Evolutionary conservation across 2,888 invertebrate genomes (phyloP), one percentile per base, ranked within the genome.

Genomic region (Erebia epiphron): DNA sequence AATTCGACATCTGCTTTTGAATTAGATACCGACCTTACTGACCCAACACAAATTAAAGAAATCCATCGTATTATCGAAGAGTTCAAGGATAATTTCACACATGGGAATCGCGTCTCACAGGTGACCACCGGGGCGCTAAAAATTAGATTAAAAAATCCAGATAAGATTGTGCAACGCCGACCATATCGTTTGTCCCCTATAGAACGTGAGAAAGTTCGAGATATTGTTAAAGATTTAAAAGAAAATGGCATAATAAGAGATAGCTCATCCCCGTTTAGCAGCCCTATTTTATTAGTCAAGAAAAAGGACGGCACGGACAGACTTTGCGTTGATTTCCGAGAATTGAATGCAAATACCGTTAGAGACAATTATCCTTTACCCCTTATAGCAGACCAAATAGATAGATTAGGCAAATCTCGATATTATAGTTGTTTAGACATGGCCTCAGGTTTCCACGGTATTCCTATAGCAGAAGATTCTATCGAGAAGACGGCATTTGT

Each of bases 101-200:
- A 3, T 26, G 26, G 26, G 26, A 26, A 26, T 26, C 26, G 26
- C 26, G 26, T 26, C 26, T 26, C 26, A 26, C 26, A 26, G 26
- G 71, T 75, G 13, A 73, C 35, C 9, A 73, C 75, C 18, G 75
- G 69, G 3, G 60, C 74, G 41, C 58, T 75, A n/a, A 41, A 73
- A 67, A 74, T 74, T n/a, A 58, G 57, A 7, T 50, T 75, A 16
- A 21, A 67, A 13, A 72, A 74, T 52, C 70, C 60, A 4, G 14
- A 21, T 18, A 46, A 60, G 13, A 75, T 62, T 0, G 75, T 77
- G 7, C 68, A 75, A 35, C 71, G 76, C 0, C 73, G 74, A 0
- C 74, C 74, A 0, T 74, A 76, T 58, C 41, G 61, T 1, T 21
- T 76, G 3, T 49, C 64, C 35, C 61, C 72, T 0, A 67, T 71